phyloP scores from a whole-genome alignment of 2,113 vertebrate genomes.

The Saccopteryx bilineata region DNA sequence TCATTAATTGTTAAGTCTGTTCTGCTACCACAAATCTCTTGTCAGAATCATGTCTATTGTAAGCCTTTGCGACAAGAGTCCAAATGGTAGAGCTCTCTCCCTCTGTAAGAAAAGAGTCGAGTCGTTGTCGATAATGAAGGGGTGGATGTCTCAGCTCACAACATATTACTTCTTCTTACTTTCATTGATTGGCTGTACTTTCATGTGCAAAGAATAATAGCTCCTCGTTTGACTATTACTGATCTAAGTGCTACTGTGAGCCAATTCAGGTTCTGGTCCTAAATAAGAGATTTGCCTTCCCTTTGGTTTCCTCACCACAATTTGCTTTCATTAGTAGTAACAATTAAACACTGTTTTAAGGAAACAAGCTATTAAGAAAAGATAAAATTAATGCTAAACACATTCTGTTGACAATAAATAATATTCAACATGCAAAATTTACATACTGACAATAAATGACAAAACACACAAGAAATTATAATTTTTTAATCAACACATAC shows the following conservation, averaged over 20 bases:
- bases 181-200: constrained; percentile 71
- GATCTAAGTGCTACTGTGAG: constrained; percentile 46
- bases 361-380: constrained; percentile 52
- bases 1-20: constrained; percentile 90
- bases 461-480: constrained; percentile 63
- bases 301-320: constrained; percentile 59
- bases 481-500: constrained; percentile 60
- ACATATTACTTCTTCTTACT: constrained; percentile 68
- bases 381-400: constrained; percentile 57
- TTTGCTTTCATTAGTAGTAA: constrained; percentile 55
- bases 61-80: constrained; percentile 82
- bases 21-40: constrained; percentile 85
- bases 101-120: constrained; percentile 63
- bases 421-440: constrained; percentile 49
- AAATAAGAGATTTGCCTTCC: constrained; percentile 61
- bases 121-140: constrained; percentile 75
- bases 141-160: constrained; percentile 74
- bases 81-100: constrained; percentile 81
- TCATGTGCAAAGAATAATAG: constrained; percentile 69
- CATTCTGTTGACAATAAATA: constrained; percentile 51
- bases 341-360: constrained; percentile 46
- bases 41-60: constrained; percentile 84
- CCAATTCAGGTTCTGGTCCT: constrained; percentile 52
- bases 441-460: constrained; percentile 36
- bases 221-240: constrained; percentile 70